phyloP scores from a whole-genome alignment of 1,140 invertebrate genomes.

The Leptoteleia sp. region DNA sequence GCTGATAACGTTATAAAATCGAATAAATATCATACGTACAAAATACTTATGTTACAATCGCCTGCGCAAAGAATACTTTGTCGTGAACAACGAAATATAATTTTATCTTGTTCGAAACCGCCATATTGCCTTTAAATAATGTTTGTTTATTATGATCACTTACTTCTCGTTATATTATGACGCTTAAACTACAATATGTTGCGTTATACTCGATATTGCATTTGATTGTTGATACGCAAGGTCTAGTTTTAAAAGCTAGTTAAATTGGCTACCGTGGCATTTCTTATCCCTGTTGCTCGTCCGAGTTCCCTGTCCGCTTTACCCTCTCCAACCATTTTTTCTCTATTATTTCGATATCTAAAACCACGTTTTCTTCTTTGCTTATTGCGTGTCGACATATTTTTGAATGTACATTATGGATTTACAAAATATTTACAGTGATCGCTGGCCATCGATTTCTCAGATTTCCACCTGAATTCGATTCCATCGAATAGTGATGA shows the following conservation, averaged over 20 bases:
- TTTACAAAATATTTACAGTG: constrained; percentile 66
- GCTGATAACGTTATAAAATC: too few relatives aligned
- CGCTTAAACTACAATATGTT: constrained; percentile 63
- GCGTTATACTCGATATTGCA: constrained; percentile 64
- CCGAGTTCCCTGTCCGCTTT: background rate
- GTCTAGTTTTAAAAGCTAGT: constrained; percentile 65
- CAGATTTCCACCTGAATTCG: constrained; percentile 12
- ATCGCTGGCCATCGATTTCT: constrained; percentile 42
- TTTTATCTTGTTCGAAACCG: too few relatives aligned
- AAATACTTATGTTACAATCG: constrained; percentile 43
- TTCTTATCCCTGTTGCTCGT: background rate
- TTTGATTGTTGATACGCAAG: constrained; percentile 74
- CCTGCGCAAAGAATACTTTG: constrained; percentile 33
- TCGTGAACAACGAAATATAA: too few relatives aligned
- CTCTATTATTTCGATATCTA: too few relatives aligned
- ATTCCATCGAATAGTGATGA: constrained; percentile 10
- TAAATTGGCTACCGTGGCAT: constrained; percentile 53
- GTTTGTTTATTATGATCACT: too few relatives aligned
- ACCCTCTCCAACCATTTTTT: background rate
- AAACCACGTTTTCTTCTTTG: constrained; percentile 52
- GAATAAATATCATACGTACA: constrained; percentile 22
- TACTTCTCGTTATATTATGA: constrained; percentile 48
- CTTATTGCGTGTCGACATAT: constrained; percentile 60
- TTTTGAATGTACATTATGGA: constrained; percentile 53
- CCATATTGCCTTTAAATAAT: too few relatives aligned